Evolutionary conservation across 2,888 invertebrate species (phyloP).

Genomic region (Carabus problematicus): DNA sequence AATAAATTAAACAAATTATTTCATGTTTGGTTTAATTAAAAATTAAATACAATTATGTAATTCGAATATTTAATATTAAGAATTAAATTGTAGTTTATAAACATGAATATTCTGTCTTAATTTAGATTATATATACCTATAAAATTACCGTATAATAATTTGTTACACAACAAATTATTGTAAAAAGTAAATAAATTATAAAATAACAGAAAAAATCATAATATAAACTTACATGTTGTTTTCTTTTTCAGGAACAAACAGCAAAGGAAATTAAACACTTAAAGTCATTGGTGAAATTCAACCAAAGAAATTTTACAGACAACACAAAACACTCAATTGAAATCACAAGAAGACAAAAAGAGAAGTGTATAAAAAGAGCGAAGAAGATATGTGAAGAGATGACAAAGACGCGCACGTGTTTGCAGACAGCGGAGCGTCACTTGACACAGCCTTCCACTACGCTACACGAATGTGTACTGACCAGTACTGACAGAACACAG

Average conservation of each 20-base stretch:
- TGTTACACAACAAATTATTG: background rate
- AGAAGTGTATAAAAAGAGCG: background rate
- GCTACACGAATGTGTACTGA: conserved; percentile 18
- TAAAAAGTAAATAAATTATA: background rate
- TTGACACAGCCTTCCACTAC: conserved; percentile 15
- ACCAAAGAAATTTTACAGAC: conserved; percentile 20
- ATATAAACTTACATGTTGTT: conserved; percentile 30
- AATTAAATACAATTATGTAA: no score
- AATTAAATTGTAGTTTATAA: no score
- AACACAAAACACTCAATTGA: conserved; percentile 21
- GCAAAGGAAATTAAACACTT: conserved; percentile 19
- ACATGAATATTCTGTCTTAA: no score
- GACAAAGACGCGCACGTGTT: conserved; percentile 33
- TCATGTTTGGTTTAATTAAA: no score
- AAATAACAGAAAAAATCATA: conserved; percentile 11
- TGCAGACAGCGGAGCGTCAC: conserved; percentile 9
- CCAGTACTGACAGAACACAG: conserved; percentile 25
- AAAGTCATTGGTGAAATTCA: conserved; percentile 30
- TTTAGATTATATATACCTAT: no score
- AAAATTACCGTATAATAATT: no score
- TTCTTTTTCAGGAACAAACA: conserved; percentile 4
- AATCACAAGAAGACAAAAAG: conserved; percentile 25
- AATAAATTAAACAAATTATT: no score
- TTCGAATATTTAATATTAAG: no score
- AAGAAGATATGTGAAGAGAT: background rate